Base-by-base conservation (phyloP, 2,797 vertebrate species). In the Diplodus puntazzo region DNA sequence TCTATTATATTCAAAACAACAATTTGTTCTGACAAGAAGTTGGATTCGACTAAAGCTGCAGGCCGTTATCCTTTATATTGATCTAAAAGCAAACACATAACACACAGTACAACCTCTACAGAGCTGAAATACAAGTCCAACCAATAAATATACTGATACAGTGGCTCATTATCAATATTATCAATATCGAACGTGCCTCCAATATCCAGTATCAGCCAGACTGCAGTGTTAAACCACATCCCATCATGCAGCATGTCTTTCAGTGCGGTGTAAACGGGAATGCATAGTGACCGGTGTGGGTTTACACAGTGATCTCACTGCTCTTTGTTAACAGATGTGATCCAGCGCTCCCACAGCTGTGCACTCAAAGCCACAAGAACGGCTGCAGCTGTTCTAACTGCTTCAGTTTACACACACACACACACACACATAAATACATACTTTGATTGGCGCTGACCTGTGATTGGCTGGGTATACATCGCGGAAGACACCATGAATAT, bases 371-470 rank as follows among this genome's bases (percentile, higher is more conserved):
- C 82, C 77, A 81, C 75, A 73, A 84, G 85, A 86, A 79, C 58
- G 30, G 25, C 81, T 83, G 87, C 94, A 95, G 93, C 94, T 95
- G 91, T 92, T 91, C 87, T 70, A 89, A 92, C 84, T 83, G 84
- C 71, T 85, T 90, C 88, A 77, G 76, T 92, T 91, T 86, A 76
- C 89, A 76, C 79, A 82, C 82, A 80, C 65, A 74, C 54, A 52
- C 20, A 62, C 27, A 64, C 58, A 60, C 76, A 64, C 84, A 70
- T 52, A 70, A 34, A 75, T 46, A 76, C 39, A 69, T 18, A 64
- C 57, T 70, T 54, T 74, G 59, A 84, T 77, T 85, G 75, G 48
- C 34, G 70, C 69, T 69, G 67, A 79, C 70, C 66, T 83, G 54
- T 69, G 75, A 83, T 73, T 73, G 69, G 57, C 77, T 80, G 81